Evolutionary conservation across 2,113 vertebrate genomes (phyloP), one percentile per base, ranked within the genome.

Genomic region (Fulmarus glacialis): DNA sequence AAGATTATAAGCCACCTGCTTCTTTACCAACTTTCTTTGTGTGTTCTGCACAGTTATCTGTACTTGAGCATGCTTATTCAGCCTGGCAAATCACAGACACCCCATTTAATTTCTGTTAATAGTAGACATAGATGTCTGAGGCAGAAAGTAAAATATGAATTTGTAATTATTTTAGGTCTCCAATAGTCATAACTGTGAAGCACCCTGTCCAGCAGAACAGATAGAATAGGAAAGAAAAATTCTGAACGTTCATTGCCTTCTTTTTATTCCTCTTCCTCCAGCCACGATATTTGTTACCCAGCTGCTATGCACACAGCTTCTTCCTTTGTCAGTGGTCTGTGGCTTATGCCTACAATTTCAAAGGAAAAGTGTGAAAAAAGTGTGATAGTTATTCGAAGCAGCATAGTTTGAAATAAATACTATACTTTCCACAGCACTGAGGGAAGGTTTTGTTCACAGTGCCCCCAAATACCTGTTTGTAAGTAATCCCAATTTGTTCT

Each of bases 21-120:
- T 81, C 87, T 78, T 80, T 87, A 75, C 92, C 87, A 84, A 50
- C 3, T 85, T 80, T 73, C 68, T 95, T 52, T 94, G 45, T 43
- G 26, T 89, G 47, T 90, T 94, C 62, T 96, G n/a, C 56, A 55
- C 16, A 88, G 27, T 96, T 95, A 53, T 26, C 48, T 93, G 26
- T 73, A 59, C 48, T 91, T 79, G 8, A 85, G 48, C 13, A 81
- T 56, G 71, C 56, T 92, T 82, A 87, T 64, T 95, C 82, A 93
- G 42, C 34, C 7, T 14, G 81, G 68, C 50, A 84, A 55, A 89
- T 71, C 67, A 88, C 29, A 58, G 58, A 68, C 38, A 82, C 22
- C 43, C 62, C 36, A 52, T 97, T 97, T 88, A 81, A 89, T 97
- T 96, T 95, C 71, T 95, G 45, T 86, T 45, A 36, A 80, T 60